These are phyloP conservation scores for Campoletis raptor DNA, from an alignment of 2,888 invertebrate species.

Conservation along the genomic window DNA sequence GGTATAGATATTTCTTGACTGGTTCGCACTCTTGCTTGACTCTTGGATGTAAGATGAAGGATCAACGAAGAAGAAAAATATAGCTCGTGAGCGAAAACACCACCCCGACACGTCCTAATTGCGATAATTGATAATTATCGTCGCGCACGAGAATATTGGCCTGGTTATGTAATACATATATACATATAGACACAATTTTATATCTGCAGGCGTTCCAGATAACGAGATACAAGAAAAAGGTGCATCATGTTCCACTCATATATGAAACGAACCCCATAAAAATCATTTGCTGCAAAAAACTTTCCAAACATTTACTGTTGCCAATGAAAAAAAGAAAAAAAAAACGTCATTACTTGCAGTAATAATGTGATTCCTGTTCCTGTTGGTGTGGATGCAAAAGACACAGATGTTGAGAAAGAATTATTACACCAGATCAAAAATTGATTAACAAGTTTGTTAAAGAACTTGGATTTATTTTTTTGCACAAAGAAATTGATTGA, in stretches of 20 bases:
- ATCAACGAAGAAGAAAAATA: constrained; percentile 50
- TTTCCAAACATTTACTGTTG: constrained; percentile 1
- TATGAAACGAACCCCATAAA: constrained; percentile 11
- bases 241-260: background rate
- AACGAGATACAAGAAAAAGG: constrained; percentile 56
- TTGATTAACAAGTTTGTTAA: too few species aligned
- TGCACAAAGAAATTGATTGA: too few species aligned
- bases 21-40: constrained; percentile 24
- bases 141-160: constrained; percentile 58
- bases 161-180: constrained; percentile 17
- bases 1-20: constrained; percentile 35
- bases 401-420: background rate
- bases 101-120: constrained; percentile 68
- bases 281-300: constrained; percentile 11
- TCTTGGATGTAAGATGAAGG: constrained; percentile 52
- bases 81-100: constrained; percentile 49
- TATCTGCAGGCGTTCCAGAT: constrained; percentile 55
- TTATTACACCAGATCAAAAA: background rate
- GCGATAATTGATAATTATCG: constrained; percentile 73
- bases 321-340: background rate
- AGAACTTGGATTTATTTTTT: too few species aligned
- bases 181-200: background rate
- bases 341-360: background rate
- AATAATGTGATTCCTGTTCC: background rate
- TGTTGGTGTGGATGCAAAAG: background rate